Evolutionary conservation across 2,113 vertebrate genomes (phyloP), one percentile per base, ranked within the genome.

Genomic region (Bufo bufo): DNA sequence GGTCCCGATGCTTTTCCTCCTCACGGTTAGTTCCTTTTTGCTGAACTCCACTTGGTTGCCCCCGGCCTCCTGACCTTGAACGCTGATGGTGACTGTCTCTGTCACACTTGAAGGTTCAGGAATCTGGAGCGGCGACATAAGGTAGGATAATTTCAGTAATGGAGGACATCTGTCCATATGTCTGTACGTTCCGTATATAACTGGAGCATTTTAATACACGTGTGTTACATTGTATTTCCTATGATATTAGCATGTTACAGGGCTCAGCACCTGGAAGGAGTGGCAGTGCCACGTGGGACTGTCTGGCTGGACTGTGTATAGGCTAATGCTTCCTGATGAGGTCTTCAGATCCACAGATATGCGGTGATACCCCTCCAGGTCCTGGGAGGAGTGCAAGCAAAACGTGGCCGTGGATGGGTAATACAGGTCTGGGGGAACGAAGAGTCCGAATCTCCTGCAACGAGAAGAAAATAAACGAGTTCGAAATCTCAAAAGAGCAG

Each of bases 11-110:
- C 58, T 84, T 16, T 89, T 58, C 86, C 90, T 92, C 49, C 45
- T 89, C 81, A 94, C 91, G 19, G 94, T 89, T 52, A 93, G 91
- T 0, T 89, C 91, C 77, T 93, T 93, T 82, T 91, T 90, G 89
- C 93, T 92, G 47, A 93, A 78, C 6, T 91, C 54, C 47, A 3
- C 85, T 85, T 92, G 4, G 0, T 77, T 89, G 54, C 93, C 52
- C 0, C 91, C 91, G 2, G 49, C 84, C 74, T 91, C 90, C 50
- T 89, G 85, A 17, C 93, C 89, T 61, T 88, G 91, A 82, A 91
- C 88, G 13, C 33, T 78, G 45, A 89, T 89, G 23, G 89, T 91
- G 58, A 91, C 78, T 59, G 92, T 91, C 65, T 93, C 92, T 54
- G 88, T 77, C 54, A 52, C 87, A 4, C 80, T n/a, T 87, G 86